Conservation (phyloP, 2,797 vertebrate species). For the Micropoecilia bifurca region DNA sequence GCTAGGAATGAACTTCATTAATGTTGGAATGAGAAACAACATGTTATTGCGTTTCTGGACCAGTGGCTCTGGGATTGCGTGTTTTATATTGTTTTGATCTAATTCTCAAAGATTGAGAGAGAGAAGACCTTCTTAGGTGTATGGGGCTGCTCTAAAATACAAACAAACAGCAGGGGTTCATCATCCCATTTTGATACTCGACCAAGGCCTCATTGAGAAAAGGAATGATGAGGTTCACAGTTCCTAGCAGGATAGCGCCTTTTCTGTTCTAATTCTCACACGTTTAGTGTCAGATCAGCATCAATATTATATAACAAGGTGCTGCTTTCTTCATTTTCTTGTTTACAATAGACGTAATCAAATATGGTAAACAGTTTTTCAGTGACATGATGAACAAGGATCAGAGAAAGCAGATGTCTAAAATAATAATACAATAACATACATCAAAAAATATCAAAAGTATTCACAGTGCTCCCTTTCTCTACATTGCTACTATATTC, state of each 20-base stretch:
- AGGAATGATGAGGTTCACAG: conserved; percentile 62
- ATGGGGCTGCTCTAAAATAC: conserved; percentile 74
- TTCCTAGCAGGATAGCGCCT: conserved; percentile 52
- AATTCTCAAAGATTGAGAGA: conserved; percentile 80
- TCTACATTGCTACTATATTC: not conserved
- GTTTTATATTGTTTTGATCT: conserved; percentile 84
- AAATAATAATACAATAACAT: not conserved
- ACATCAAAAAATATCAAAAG: not conserved
- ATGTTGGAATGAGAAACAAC: conserved; percentile 79
- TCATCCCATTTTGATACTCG: conserved; percentile 70
- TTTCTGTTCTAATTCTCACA: conserved; percentile 56
- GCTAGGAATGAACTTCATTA: conserved; percentile 88
- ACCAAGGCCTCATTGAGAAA: conserved; percentile 70
- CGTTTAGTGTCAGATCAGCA: conserved; percentile 60
- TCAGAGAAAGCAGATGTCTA: not conserved
- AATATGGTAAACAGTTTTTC: conserved; percentile 22
- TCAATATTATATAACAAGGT: conserved; percentile 63
- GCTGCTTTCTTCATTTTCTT: conserved; percentile 22
- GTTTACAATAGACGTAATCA: conserved; percentile 16
- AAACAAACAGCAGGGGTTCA: conserved; percentile 82
- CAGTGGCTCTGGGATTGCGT: conserved; percentile 75
- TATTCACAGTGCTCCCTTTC: not conserved
- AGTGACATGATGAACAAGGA: conserved; percentile 4
- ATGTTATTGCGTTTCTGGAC: conserved; percentile 81
- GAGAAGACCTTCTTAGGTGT: conserved; percentile 76